phyloP scores from a whole-genome alignment of 2,113 vertebrate species.

The Progne subis region DNA sequence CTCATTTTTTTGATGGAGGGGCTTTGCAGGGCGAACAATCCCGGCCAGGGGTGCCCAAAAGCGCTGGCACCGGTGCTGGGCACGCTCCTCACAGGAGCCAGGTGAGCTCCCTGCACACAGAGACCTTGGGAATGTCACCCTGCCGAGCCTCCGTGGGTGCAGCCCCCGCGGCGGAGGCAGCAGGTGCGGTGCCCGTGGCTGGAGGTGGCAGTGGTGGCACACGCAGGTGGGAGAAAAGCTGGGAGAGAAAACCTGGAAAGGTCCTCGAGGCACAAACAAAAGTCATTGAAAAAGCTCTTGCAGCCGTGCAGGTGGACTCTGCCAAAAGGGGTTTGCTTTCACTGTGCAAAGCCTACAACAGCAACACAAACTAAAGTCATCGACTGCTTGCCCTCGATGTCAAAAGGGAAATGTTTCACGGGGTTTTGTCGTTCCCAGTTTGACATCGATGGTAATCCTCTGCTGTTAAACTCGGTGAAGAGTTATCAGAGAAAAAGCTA shows the following conservation, averaged over 20 bases:
- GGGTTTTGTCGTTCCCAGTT: not conserved
- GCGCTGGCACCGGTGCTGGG: accelerated
- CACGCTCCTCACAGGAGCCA: accelerated
- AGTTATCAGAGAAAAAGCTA: not conserved
- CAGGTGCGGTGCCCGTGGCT: not conserved
- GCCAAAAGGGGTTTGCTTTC: not conserved
- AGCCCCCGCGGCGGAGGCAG: not conserved
- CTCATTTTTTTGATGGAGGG: accelerated
- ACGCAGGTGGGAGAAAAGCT: not conserved
- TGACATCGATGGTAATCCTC: not conserved
- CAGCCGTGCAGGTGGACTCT: not conserved
- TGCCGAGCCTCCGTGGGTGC: accelerated
- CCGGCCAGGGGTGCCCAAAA: not conserved
- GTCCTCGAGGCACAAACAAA: not conserved
- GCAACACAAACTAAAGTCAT: not conserved
- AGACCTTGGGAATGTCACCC: accelerated
- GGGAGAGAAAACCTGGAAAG: not conserved
- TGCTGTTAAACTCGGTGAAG: not conserved
- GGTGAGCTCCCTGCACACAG: not conserved
- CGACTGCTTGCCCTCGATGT: not conserved
- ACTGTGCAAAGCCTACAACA: not conserved
- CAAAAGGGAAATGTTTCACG: not conserved
- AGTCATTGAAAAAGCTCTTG: not conserved
- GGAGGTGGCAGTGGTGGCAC: not conserved
- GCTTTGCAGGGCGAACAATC: accelerated